Evolutionary conservation across 2,797 vertebrate species (phyloP).

Genomic region (Eupleurogrammus muticus): DNA sequence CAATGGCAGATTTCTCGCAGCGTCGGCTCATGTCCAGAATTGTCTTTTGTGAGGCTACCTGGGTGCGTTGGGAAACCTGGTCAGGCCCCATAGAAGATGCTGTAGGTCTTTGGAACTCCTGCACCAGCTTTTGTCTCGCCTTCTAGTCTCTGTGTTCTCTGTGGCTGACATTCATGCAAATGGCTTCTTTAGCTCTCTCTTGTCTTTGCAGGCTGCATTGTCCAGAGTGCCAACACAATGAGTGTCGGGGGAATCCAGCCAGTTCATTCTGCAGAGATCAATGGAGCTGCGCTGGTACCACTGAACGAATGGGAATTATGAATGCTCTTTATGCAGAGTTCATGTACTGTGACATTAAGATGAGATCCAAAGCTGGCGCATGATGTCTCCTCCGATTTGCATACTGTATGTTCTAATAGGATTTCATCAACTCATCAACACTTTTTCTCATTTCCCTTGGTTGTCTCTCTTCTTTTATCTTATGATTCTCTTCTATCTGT

Average conservation of each 20-base stretch:
- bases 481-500: constrained; percentile 20
- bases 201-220: constrained; percentile 53
- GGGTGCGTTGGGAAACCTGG: constrained; percentile 26
- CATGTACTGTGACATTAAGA: constrained; percentile 50
- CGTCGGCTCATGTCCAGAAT: constrained; percentile 62
- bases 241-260: constrained; percentile 49
- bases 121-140: constrained; percentile 41
- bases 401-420: constrained; percentile 51
- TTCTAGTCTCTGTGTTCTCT: constrained; percentile 44
- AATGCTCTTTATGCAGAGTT: constrained; percentile 39
- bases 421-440: constrained; percentile 50
- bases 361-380: constrained; percentile 42
- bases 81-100: constrained; percentile 32
- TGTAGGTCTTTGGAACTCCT: constrained; percentile 33
- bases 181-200: constrained; percentile 46
- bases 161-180: constrained; percentile 62
- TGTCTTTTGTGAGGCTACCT: constrained; percentile 52
- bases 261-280: constrained; percentile 56
- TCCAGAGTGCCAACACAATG: constrained; percentile 58
- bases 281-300: constrained; percentile 30
- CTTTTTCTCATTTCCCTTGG: constrained; percentile 39
- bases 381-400: constrained; percentile 53
- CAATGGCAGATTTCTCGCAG: constrained; percentile 38
- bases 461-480: constrained; percentile 30
- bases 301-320: constrained; percentile 45